A percentile compares a stretch with the other conserved stretches of the same genome.
Conservation (phyloP, 2,113 vertebrate genomes). For the Petrocephalus zakoni region DNA sequence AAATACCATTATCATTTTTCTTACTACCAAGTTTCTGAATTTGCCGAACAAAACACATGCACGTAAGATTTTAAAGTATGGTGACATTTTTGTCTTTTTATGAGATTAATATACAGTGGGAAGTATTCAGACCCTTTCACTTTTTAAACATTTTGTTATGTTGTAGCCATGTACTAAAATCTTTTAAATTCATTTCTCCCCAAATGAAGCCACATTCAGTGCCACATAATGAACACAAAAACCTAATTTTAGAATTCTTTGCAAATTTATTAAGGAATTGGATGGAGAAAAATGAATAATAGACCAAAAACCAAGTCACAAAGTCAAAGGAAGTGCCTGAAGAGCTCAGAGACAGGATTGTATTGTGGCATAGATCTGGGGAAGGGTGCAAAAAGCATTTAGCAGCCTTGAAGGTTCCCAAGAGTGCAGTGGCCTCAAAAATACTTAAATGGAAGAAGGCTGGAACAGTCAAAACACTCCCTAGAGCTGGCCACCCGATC, state of each 20-base stretch:
- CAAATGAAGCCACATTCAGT: not conserved
- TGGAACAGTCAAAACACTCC: not conserved
- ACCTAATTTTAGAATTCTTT: not conserved
- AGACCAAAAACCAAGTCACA: not conserved
- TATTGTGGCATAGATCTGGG: not conserved
- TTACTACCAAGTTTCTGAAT: not conserved
- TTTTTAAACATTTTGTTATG: not conserved
- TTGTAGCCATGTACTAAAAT: not conserved
- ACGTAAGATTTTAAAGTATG: not conserved
- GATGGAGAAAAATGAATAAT: not conserved
- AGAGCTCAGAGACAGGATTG: not conserved
- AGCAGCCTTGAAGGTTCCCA: not conserved
- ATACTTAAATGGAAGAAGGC: not conserved
- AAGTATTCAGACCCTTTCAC: not conserved
- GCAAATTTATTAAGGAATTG: not conserved
- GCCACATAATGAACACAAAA: not conserved
- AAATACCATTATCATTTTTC: slow-evolving; percentile 14
- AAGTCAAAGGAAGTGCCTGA: not conserved
- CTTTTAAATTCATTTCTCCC: not conserved
- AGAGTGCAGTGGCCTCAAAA: not conserved
- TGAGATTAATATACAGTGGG: not conserved
- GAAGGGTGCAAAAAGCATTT: not conserved
- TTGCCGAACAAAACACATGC: slow-evolving; percentile 1
- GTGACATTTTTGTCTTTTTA: not conserved
- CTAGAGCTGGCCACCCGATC: not conserved